Evolutionary conservation across 2,888 invertebrate genomes (phyloP).

Genomic region (Heteromyza rotundicornis): DNA sequence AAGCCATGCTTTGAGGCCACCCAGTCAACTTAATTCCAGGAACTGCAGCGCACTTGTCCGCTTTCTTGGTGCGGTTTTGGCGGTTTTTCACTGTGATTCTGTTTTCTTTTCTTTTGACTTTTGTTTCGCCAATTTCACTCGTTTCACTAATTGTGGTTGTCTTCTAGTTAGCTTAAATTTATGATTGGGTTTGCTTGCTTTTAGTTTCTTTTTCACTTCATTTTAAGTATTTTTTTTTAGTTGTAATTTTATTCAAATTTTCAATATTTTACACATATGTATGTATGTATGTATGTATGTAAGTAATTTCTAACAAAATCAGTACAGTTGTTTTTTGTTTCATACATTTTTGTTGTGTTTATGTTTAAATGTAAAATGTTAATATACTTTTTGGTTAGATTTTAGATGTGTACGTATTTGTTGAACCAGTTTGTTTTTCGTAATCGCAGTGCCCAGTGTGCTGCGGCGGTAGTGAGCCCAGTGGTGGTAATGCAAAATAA

Average conservation of each 20-base stretch:
- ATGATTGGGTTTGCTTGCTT: conserved; percentile 15
- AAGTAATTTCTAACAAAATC: neutral
- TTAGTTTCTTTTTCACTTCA: neutral
- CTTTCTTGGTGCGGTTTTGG: conserved; percentile 1
- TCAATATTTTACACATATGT: conserved; percentile 5
- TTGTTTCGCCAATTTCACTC: neutral
- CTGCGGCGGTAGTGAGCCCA: too few species aligned
- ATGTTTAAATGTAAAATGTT: too few species aligned
- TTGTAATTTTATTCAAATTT: neutral
- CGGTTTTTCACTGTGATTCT: neutral
- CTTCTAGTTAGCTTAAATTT: neutral
- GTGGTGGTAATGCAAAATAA: too few species aligned
- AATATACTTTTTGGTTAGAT: too few species aligned
- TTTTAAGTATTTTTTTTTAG: conserved; percentile 1
- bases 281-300: conserved; percentile 6
- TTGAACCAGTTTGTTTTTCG: too few species aligned
- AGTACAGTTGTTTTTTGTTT: conserved; percentile 3
- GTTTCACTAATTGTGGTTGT: neutral
- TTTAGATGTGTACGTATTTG: too few species aligned
- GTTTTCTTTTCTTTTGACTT: neutral
- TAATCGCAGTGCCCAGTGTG: too few species aligned
- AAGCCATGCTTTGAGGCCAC: conserved; percentile 59
- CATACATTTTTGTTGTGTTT: too few species aligned
- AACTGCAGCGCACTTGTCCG: conserved; percentile 57
- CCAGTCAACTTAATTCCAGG: conserved; percentile 64